Evolutionary conservation across 2,888 invertebrate species (phyloP).

Genomic region (Halictus ligatus): DNA sequence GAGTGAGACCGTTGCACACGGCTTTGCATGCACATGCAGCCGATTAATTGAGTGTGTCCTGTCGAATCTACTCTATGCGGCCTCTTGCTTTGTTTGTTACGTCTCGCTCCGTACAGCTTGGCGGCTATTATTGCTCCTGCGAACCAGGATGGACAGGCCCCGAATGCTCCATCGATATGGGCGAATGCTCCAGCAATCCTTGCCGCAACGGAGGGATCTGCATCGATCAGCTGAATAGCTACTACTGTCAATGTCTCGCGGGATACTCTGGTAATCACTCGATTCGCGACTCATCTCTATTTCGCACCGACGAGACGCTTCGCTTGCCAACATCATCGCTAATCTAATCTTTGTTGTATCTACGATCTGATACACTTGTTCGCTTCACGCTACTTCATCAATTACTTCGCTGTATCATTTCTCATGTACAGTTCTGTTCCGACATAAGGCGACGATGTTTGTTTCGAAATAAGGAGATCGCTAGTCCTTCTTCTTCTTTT

Average conservation of each 20-base stretch:
- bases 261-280: conserved; percentile 86
- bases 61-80: conserved; percentile 44
- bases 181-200: conserved; percentile 86
- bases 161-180: conserved; percentile 86
- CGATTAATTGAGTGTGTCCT: conserved; percentile 40
- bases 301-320: background rate
- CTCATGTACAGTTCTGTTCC: too few species aligned
- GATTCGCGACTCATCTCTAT: conserved; percentile 3
- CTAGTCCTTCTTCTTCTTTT: too few species aligned
- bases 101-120: conserved; percentile 79
- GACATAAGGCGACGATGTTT: too few species aligned
- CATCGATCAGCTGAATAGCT: conserved; percentile 85
- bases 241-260: conserved; percentile 87
- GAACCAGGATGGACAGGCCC: conserved; percentile 89
- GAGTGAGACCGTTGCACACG: conserved; percentile 82
- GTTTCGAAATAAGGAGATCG: too few species aligned
- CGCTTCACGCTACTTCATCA: background rate
- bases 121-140: conserved; percentile 89
- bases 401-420: background rate
- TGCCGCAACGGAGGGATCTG: conserved; percentile 89
- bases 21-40: conserved; percentile 45
- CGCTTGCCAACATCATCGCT: background rate
- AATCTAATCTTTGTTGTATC: background rate
- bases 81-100: conserved; percentile 57
- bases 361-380: background rate